Base-by-base conservation (phyloP, 2,797 vertebrate species). In the Eupleurogrammus muticus region DNA sequence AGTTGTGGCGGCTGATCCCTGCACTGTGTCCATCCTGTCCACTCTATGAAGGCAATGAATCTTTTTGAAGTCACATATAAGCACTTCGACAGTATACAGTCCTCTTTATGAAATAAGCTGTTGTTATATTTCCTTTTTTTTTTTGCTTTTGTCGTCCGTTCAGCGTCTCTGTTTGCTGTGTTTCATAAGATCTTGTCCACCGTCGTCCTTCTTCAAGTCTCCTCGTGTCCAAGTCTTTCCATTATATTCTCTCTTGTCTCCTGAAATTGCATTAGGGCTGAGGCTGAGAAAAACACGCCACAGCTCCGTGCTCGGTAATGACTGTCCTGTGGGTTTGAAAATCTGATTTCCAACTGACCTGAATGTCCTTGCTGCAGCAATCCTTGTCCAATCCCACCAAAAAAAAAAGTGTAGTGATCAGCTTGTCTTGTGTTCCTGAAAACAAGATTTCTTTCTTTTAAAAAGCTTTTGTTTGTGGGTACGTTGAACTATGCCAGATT, bases 51-150 rank as follows among this genome's bases (percentile, higher is more conserved):
- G 83, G 70, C 59, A 72, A 79, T 81, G 57, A 47, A 50, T 70
- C 32, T 72, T 35, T 58, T 57, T 85, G 69, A 91, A 86, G 75
- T 87, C 87, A 77, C 57, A 13, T 82, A 70, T 74, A 85, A 92
- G 92, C 92, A 92, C 92, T 93, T 92, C 81, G 66, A 64, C 75
- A 77, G 24, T 86, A 83, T 78, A 73, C 73, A 85, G 77, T 83
- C 76, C 74, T 83, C 49, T 70, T 77, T 51, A 77, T 86, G 80
- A 89, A 88, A 92, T 91, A 93, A 93, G 90, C 92, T 94, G 89
- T 83, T 74, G 73, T 85, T 80, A 19, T 54, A 71, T 75, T 67
- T 79, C 14, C 32, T 71, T 77, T 28, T 28, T n/a, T n/a, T 70
- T 72, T 52, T 68, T 51, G 75, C 68, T 74, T 85, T 72, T 46